Conservation (phyloP, 1,140 invertebrate genomes). For the Cyclargus thomasi region DNA sequence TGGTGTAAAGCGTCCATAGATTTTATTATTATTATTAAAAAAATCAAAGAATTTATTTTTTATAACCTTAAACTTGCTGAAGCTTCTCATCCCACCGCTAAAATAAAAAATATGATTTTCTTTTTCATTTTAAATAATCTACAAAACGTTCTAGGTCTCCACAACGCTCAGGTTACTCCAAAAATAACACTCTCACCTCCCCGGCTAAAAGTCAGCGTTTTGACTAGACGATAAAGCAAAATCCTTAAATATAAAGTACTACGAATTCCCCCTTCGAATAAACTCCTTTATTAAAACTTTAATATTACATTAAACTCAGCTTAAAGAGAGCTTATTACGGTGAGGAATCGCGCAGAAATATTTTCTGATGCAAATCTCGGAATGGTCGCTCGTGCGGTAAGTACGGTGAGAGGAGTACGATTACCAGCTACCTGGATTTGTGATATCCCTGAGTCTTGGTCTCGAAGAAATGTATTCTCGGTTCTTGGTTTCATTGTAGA, state of each 20-base stretch:
- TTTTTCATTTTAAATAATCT: no score
- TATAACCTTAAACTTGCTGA: no score
- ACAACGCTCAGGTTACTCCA: no score
- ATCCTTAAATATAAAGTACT: background rate
- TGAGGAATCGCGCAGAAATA: background rate
- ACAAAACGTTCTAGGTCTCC: no score
- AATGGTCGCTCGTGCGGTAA: background rate
- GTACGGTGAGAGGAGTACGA: background rate
- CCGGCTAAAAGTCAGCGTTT: background rate
- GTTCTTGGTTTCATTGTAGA: no score
- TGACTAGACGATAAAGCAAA: background rate
- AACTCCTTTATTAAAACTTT: background rate
- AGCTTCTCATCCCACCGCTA: no score
- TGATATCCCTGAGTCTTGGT: background rate
- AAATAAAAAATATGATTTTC: no score
- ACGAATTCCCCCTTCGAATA: background rate
- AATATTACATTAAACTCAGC: constrained; percentile 1
- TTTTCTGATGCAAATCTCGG: background rate
- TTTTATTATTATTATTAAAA: no score
- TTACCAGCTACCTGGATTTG: background rate
- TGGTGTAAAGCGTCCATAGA: no score
- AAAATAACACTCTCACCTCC: no score
- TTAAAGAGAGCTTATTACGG: background rate
- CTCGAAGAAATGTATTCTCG: background rate
- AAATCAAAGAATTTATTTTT: no score